These are phyloP conservation scores for Zygaena filipendulae DNA, from an alignment of 2,888 invertebrate species.

Conservation along the genomic window DNA sequence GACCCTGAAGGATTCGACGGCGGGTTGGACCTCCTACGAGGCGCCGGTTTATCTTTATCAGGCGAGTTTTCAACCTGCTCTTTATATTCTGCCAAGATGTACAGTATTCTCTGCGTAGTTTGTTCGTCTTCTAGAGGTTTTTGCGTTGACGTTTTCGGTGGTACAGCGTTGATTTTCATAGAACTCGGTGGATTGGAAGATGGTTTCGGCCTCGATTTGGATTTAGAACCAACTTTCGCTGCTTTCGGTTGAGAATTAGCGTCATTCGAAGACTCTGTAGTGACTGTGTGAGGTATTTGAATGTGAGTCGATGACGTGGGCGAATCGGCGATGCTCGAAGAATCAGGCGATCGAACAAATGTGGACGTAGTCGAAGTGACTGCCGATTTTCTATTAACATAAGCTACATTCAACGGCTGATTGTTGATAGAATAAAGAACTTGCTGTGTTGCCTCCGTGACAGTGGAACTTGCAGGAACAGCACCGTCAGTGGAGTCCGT, in stretches of 20 bases:
- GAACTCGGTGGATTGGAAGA: slow-evolving; percentile 65
- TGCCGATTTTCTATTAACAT: slow-evolving; percentile 50
- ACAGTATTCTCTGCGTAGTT: slow-evolving; percentile 82
- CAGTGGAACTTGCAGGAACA: slow-evolving; percentile 25
- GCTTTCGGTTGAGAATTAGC: slow-evolving; percentile 33
- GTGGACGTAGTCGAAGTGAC: slow-evolving; percentile 37
- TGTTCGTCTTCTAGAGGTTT: slow-evolving; percentile 86
- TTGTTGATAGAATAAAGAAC: slow-evolving; percentile 48
- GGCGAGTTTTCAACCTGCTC: slow-evolving; percentile 84
- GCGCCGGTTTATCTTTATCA: slow-evolving; percentile 85
- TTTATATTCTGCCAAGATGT: slow-evolving; percentile 82
- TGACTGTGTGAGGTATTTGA: slow-evolving; percentile 36
- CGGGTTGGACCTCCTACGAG: slow-evolving; percentile 78
- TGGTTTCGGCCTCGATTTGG: slow-evolving; percentile 69
- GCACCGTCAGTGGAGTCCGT: slow-evolving; percentile 35
- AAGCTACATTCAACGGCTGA: slow-evolving; percentile 47
- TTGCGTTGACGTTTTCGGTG: slow-evolving; percentile 65
- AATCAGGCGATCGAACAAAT: slow-evolving; percentile 50
- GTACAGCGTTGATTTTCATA: slow-evolving; percentile 73
- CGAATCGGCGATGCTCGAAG: slow-evolving; percentile 41
- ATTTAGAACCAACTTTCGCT: slow-evolving; percentile 38
- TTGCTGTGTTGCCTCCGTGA: slow-evolving; percentile 38
- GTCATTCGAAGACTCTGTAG: slow-evolving; percentile 32
- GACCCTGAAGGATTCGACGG: slow-evolving; percentile 77
- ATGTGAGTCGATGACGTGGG: slow-evolving; percentile 41